Percentiles rank a stretch among this genome's conserved stretches.
Conservation (phyloP, 2,113 vertebrate species). For the Gymnarchus niloticus region DNA sequence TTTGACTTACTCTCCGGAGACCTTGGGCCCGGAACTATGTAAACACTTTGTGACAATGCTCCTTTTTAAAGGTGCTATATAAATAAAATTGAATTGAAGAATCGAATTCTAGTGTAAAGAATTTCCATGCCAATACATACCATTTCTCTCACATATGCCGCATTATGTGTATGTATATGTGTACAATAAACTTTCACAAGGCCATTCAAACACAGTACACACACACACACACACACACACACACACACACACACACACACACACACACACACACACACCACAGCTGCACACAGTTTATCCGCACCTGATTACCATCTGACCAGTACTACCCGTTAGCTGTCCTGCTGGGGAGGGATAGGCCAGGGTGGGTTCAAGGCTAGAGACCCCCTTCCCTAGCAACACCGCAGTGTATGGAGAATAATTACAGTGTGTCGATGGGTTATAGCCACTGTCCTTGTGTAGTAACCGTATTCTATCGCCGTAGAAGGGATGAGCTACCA, state of each 20-base stretch:
- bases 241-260: too few relatives aligned
- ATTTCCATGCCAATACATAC: neutral
- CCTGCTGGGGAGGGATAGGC: conserved; percentile 49
- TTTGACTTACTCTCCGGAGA: too few relatives aligned
- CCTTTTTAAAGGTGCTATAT: too few relatives aligned
- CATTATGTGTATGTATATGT: neutral
- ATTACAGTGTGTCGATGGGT: conserved; percentile 25
- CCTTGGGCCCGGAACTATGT: too few relatives aligned
- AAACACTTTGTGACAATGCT: too few relatives aligned
- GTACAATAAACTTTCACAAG: neutral
- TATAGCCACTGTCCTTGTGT: neutral
- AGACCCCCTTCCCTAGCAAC: neutral
- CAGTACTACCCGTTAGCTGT: conserved; percentile 41
- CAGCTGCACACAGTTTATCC: conserved; percentile 49
- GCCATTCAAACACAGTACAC: too few relatives aligned
- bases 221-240: too few relatives aligned
- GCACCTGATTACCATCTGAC: conserved; percentile 42
- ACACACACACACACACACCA: too few relatives aligned
- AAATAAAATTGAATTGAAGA: too few relatives aligned
- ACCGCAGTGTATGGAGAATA: neutral
- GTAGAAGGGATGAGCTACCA: neutral
- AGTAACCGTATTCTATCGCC: neutral
- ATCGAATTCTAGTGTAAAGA: neutral
- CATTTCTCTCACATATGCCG: neutral
- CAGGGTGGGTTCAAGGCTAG: conserved; percentile 20